These are phyloP conservation scores for Hylomyscus alleni DNA, from an alignment of 2,797 vertebrate genomes.

Conservation along the genomic window DNA sequence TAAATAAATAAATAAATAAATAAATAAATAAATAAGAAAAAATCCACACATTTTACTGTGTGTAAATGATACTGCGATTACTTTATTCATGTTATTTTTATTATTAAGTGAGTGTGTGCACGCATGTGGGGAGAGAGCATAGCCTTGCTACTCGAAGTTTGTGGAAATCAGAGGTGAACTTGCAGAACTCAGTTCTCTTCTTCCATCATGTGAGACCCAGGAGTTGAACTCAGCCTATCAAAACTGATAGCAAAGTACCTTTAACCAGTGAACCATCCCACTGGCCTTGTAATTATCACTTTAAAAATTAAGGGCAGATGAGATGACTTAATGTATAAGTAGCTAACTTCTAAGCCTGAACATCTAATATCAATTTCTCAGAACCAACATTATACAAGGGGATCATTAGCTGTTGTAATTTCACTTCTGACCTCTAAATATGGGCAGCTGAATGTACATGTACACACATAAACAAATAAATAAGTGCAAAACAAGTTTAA, in stretches of 20 bases:
- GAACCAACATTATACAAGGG: too few species aligned
- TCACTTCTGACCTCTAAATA: background rate
- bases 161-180: background rate
- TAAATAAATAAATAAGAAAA: background rate
- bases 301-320: background rate
- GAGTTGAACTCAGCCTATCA: too few species aligned
- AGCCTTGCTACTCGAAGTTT: background rate
- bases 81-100: background rate
- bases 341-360: background rate
- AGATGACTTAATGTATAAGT: background rate
- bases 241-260: too few species aligned
- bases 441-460: background rate
- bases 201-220: too few species aligned
- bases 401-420: too few species aligned
- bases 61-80: background rate
- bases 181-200: background rate
- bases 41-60: background rate
- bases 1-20: too few species aligned
- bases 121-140: background rate
- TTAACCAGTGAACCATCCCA: too few species aligned
- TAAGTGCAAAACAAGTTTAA: background rate
- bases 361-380: background rate
- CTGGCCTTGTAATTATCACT: background rate
- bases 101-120: background rate
- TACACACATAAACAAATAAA: background rate